Evolutionary conservation across 2,888 invertebrate genomes (phyloP), one percentile per base, ranked within the genome.

Genomic region (Cylindroiulus punctatus): DNA sequence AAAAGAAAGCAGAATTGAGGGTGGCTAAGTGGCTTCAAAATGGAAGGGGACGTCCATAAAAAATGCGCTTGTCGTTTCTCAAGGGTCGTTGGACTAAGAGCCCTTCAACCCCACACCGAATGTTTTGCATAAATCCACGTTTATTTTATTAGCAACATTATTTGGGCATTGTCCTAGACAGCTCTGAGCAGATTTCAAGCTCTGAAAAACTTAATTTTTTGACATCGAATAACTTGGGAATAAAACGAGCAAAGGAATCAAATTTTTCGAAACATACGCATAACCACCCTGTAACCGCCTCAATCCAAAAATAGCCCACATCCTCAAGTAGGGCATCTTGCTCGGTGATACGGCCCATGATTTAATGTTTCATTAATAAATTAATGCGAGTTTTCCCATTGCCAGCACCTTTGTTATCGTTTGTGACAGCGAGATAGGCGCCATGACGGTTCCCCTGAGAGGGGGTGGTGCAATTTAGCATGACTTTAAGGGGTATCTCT

Each of bases 351-450:
- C 17, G 76, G 17, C 12, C 32, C 26, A 17, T 76, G 76, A 76
- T 76, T 76, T 76, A 76, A 76, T 26, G 76, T 76, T 76, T 76
- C 76, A 76, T 76, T 76, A 76, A 76, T 76, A 76, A 76, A 76
- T 76, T 76, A 76, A 76, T 30, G 76, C 76, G 30, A 30, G 76
- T 76, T 76, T 76, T 76, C 76, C 32, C 76, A 30, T 76, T 32
- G 76, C 76, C 76, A 76, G 76, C 76, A 76, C 76, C 76, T 76
- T 76, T 30, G 76, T 76, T 76, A 76, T 76, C 76, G 26, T 17
- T 76, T 76, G 76, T 30, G 30, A 76, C 76, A 76, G 76, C 30
- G 76, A 30, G 76, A 76, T 76, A 76, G 76, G 76, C 76, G 76
- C 76, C 76, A 76, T 17, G 76, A 76, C 30, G 76, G 76, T 76